Percentiles rank a stretch among this genome's conserved stretches.
Evolutionary conservation across 2,888 invertebrate genomes (phyloP).

Genomic region (Lathronympha strigana): DNA sequence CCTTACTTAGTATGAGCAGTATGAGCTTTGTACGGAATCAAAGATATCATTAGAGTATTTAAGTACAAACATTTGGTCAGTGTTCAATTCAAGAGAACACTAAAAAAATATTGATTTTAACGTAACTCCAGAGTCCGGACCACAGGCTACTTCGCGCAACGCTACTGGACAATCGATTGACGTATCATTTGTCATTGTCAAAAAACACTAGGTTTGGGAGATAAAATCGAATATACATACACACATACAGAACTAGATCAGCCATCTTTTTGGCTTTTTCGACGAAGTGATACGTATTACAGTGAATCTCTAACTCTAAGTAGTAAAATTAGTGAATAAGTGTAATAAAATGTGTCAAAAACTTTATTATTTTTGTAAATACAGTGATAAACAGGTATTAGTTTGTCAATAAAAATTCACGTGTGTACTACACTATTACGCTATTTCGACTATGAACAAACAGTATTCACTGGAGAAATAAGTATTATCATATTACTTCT

Average conservation of each 20-base stretch:
- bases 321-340: neutral
- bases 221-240: constrained; percentile 28
- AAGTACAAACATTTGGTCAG: neutral
- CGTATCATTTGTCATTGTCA: constrained; percentile 18
- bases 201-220: constrained; percentile 25
- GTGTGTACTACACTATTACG: neutral
- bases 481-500: neutral
- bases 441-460: neutral
- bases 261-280: constrained; percentile 10
- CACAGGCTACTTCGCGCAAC: constrained; percentile 10
- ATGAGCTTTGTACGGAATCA: neutral
- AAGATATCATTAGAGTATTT: neutral
- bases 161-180: constrained; percentile 23
- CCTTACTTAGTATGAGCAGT: too few relatives aligned
- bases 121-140: neutral
- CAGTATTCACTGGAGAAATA: neutral
- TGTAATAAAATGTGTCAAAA: constrained; percentile 1
- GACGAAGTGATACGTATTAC: neutral
- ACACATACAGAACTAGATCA: constrained; percentile 16
- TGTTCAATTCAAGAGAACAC: neutral
- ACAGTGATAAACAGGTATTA: neutral
- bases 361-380: neutral
- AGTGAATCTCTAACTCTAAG: neutral
- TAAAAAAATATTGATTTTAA: constrained; percentile 28
- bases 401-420: neutral